Conservation (phyloP, 1,140 invertebrate species). For the Papilio polytes region DNA sequence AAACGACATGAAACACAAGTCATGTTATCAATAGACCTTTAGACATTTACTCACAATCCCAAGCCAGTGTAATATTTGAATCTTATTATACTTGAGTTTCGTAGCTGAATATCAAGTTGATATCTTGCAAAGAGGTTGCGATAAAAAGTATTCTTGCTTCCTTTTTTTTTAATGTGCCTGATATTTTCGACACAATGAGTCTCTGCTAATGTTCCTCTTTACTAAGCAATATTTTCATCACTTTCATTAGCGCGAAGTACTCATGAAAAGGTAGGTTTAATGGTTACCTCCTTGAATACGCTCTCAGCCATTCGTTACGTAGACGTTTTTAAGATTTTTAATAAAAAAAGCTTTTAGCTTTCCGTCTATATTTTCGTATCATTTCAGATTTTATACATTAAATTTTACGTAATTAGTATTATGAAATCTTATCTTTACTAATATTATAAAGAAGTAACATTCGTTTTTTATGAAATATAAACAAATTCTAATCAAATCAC, state of each 20-base stretch:
- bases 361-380: background rate
- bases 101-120: constrained; percentile 19
- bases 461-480: too few species aligned
- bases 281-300: constrained; percentile 3
- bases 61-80: background rate
- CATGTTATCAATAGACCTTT: too few species aligned
- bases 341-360: constrained; percentile 31
- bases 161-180: constrained; percentile 10
- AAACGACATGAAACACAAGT: background rate
- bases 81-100: background rate
- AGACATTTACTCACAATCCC: background rate
- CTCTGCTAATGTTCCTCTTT: constrained; percentile 24
- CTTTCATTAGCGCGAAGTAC: constrained; percentile 29
- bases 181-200: constrained; percentile 22
- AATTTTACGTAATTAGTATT: background rate
- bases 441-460: too few species aligned
- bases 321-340: constrained; percentile 12
- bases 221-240: constrained; percentile 37
- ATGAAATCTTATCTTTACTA: background rate
- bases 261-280: constrained; percentile 28
- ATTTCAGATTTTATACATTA: background rate
- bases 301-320: background rate
- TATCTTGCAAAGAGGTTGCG: constrained; percentile 24
- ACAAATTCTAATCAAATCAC: too few species aligned
- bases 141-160: constrained; percentile 6